Evolutionary conservation across 2,797 vertebrate genomes (phyloP).

Genomic region (Gobionotothen gibberifrons): DNA sequence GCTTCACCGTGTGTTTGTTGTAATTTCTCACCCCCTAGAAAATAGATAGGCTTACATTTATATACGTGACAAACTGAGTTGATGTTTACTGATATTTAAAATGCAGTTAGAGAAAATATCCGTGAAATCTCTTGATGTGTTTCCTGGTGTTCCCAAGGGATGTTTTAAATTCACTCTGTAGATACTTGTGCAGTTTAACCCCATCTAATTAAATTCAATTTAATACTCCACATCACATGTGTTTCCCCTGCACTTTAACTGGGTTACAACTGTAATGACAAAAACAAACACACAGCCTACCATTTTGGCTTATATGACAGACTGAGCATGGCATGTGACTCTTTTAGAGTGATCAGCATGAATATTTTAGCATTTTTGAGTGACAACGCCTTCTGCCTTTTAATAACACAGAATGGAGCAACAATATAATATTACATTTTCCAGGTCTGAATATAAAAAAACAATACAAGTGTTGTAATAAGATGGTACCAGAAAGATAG

Average conservation of each 20-base stretch:
- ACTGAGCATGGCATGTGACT: slow-evolving; percentile 57
- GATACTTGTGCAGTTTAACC: slow-evolving; percentile 47
- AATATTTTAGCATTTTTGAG: slow-evolving; percentile 68
- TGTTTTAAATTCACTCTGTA: slow-evolving; percentile 36
- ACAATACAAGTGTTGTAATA: slow-evolving; percentile 32
- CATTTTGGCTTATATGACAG: slow-evolving; percentile 49
- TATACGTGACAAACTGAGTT: neutral
- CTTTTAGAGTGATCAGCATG: slow-evolving; percentile 44
- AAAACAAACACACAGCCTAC: slow-evolving; percentile 44
- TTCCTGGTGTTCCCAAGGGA: slow-evolving; percentile 24
- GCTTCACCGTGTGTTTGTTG: slow-evolving; percentile 2
- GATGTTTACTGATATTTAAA: slow-evolving; percentile 6
- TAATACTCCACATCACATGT: slow-evolving; percentile 33
- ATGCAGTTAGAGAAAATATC: slow-evolving; percentile 4
- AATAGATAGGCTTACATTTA: neutral
- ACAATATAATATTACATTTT: slow-evolving; percentile 42
- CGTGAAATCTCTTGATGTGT: slow-evolving; percentile 22
- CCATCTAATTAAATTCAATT: slow-evolving; percentile 36
- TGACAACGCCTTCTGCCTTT: slow-evolving; percentile 61
- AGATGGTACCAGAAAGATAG: slow-evolving; percentile 42
- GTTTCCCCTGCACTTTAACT: slow-evolving; percentile 36
- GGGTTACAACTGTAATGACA: slow-evolving; percentile 41
- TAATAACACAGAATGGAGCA: slow-evolving; percentile 51
- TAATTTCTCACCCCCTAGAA: neutral
- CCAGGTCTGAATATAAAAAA: slow-evolving; percentile 38